Evolutionary conservation across 2,888 invertebrate species (phyloP).

Genomic region (Petrolisthes cinctipes): DNA sequence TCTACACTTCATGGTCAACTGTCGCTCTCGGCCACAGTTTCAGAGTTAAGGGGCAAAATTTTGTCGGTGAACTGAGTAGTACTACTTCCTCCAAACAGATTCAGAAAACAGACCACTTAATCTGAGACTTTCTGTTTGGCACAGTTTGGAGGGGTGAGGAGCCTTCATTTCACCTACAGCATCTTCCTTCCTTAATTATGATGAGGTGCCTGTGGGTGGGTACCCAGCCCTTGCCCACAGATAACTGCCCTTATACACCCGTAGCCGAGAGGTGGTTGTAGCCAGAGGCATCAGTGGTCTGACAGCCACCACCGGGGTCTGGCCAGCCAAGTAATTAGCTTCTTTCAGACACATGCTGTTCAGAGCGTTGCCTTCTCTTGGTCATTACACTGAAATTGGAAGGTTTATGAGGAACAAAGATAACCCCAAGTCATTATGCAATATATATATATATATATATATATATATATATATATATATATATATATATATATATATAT

Average conservation of each 20-base stretch:
- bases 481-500: constrained; percentile 11
- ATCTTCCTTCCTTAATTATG: constrained; percentile 28
- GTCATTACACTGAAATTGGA: constrained; percentile 24
- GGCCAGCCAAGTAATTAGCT: constrained; percentile 42
- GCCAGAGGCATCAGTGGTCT: constrained; percentile 24
- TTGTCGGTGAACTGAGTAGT: too few relatives aligned
- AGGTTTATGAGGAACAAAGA: background rate
- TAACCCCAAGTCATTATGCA: background rate
- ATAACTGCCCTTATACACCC: constrained; percentile 21
- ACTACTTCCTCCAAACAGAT: too few relatives aligned
- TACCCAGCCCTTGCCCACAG: background rate
- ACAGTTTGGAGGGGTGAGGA: too few relatives aligned
- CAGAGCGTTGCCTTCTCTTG: constrained; percentile 30
- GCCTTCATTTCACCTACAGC: too few relatives aligned
- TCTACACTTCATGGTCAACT: constrained; percentile 29
- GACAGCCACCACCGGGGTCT: constrained; percentile 38
- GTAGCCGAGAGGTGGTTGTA: constrained; percentile 7
- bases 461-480: constrained; percentile 7
- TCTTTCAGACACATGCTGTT: constrained; percentile 44
- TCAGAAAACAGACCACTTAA: too few relatives aligned
- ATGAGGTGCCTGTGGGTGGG: constrained; percentile 25
- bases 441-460: constrained; percentile 15
- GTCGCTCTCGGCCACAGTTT: constrained; percentile 31
- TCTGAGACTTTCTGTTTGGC: too few relatives aligned
- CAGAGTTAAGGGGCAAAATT: background rate